Evolutionary conservation across 2,113 vertebrate genomes (phyloP), one percentile per base, ranked within the genome.

Genomic region (Peromyscus leucopus): DNA sequence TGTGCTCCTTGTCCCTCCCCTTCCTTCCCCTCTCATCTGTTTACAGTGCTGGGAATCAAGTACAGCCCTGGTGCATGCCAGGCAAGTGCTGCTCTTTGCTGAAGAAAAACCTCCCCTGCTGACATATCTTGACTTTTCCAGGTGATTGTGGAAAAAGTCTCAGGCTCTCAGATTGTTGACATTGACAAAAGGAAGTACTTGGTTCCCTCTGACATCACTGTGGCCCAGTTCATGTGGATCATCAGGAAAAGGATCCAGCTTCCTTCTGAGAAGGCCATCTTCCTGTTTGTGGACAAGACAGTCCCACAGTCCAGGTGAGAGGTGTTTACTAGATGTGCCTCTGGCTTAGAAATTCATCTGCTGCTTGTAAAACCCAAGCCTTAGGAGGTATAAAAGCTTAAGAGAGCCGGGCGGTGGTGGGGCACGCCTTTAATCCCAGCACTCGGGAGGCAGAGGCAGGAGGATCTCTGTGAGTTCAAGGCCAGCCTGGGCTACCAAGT

Each of bases 191-290:
- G 99, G 98, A 99, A 99, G 99, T 99, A 99, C 98, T 98, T 99
- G 98, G 99, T 99, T 95, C 99, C 99, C 0, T 99, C 99, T 74
- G 99, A 99, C 98, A 99, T 99, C 98, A 99, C 99, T 0, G 99
- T 99, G 99, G 99, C 99, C 83, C 99, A 99, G 99, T 99, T 99
- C 98, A 99, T 99, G 99, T 99, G 99, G 99, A 99, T 99, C 98
- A 99, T 99, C 99, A 99, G 99, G 98, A 99, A 99, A 99, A 99
- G 99, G 98, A 99, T 99, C 98, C 99, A 99, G 89, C 99, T 99
- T 98, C 99, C 99, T 74, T 99, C 99, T 15, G 99, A 99, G 98
- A 99, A 99, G 98, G 99, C 99, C 91, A 99, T 99, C 98, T 99
- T 99, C 98, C 99, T 99, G 95, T 99, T 99, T 75, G 99, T 99